Percentiles rank a stretch among this genome's conserved stretches.
Evolutionary conservation across 2,888 invertebrate genomes (phyloP).

Genomic region (Stenurella melanura): DNA sequence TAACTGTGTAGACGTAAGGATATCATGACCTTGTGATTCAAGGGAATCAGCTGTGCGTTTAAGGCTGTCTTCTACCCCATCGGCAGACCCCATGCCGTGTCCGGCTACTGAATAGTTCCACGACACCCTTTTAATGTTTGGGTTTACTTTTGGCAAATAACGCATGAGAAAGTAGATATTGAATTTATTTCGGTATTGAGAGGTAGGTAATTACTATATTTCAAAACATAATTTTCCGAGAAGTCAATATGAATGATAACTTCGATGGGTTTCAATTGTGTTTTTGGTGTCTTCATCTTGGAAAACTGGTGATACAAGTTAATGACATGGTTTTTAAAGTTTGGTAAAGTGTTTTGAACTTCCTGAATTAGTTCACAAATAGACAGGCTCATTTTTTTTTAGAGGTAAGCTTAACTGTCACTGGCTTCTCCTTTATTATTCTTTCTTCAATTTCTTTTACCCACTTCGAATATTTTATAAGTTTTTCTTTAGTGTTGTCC

Average conservation of each 20-base stretch:
- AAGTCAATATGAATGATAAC: slow-evolving; percentile 7
- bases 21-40: not conserved
- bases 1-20: slow-evolving; percentile 8
- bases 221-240: slow-evolving; percentile 12
- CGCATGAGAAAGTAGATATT: slow-evolving; percentile 5
- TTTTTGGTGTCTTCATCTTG: slow-evolving; percentile 4
- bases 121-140: not conserved
- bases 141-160: slow-evolving; percentile 3
- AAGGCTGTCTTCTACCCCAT: slow-evolving; percentile 3
- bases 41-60: slow-evolving; percentile 18
- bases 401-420: not conserved
- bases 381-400: slow-evolving; percentile 9
- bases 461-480: slow-evolving; percentile 20
- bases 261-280: slow-evolving; percentile 4
- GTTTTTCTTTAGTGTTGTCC: slow-evolving; percentile 8
- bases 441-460: not conserved
- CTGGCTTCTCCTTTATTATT: slow-evolving; percentile 18
- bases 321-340: slow-evolving; percentile 8
- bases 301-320: slow-evolving; percentile 16
- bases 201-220: slow-evolving; percentile 1
- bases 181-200: slow-evolving; percentile 4
- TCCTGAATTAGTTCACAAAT: slow-evolving; percentile 14
- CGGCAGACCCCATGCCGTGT: not conserved
- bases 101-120: not conserved
- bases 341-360: slow-evolving; percentile 12